Evolutionary conservation across 1,140 invertebrate species (phyloP).

Genomic region (Bombus haemorrhoidalis): DNA sequence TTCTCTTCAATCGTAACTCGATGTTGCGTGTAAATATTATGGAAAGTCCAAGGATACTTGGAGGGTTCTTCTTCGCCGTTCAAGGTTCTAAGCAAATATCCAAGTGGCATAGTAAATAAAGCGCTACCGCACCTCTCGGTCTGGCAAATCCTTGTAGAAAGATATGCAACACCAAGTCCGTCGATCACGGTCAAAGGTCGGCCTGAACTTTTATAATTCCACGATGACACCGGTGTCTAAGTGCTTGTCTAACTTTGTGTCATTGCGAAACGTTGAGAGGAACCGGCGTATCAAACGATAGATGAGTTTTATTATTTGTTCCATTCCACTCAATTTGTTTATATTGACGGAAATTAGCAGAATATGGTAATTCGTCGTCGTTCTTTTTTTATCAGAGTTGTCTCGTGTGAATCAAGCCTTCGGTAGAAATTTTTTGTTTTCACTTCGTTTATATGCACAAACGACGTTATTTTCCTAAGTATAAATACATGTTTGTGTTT

Average conservation of each 20-base stretch:
- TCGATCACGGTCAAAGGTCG: conserved; percentile 63
- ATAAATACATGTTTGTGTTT: no score
- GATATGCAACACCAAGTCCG: conserved; percentile 30
- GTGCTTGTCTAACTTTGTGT: not conserved
- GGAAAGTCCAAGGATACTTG: conserved; percentile 65
- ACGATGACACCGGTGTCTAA: conserved; percentile 10
- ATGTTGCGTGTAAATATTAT: conserved; percentile 74
- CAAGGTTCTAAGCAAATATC: conserved; percentile 68
- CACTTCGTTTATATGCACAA: no score
- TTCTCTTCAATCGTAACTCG: conserved; percentile 63
- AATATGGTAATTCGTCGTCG: not conserved
- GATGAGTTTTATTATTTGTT: not conserved
- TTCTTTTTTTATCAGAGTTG: not conserved
- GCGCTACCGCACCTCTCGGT: conserved; percentile 41
- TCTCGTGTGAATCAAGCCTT: not conserved
- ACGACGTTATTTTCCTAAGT: no score
- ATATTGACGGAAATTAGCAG: not conserved
- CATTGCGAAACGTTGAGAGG: not conserved
- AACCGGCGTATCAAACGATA: not conserved
- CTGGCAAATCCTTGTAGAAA: conserved; percentile 42
- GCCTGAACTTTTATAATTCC: conserved; percentile 24
- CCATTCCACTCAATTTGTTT: not conserved
- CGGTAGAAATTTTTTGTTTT: no score
- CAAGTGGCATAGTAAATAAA: conserved; percentile 68
- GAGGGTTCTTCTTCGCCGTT: conserved; percentile 54